phyloP scores from a whole-genome alignment of 2,797 vertebrate genomes.

The Lepus oiostolus region DNA sequence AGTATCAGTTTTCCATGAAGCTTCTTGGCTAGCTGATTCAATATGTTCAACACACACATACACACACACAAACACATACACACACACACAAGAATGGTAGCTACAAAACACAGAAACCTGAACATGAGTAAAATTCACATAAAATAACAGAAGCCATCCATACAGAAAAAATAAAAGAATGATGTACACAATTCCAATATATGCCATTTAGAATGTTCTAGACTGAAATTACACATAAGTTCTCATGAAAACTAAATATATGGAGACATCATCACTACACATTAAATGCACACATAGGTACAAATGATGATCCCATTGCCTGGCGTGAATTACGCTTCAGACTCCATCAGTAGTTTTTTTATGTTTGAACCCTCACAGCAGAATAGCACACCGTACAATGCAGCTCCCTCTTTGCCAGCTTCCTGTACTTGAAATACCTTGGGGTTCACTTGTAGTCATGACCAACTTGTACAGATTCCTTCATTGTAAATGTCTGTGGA shows the following conservation, averaged over 20 bases:
- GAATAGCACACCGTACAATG: accelerated
- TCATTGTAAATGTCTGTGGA: neutral
- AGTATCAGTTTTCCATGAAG: neutral
- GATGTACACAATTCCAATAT: neutral
- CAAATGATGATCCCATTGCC: neutral
- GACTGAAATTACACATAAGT: neutral
- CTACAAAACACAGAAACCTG: neutral
- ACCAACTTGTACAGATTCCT: neutral
- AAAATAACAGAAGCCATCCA: constrained; percentile 4
- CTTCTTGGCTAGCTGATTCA: neutral
- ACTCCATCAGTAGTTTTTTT: neutral
- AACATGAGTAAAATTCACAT: neutral
- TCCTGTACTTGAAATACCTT: neutral
- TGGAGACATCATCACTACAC: neutral
- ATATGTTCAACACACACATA: neutral
- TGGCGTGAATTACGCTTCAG: accelerated
- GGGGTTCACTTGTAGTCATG: neutral
- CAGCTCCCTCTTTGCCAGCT: neutral
- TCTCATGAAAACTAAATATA: neutral
- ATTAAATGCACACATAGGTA: neutral
- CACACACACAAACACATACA: neutral
- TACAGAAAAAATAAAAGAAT: neutral
- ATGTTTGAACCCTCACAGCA: too few species aligned
- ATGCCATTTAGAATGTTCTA: neutral
- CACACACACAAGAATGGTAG: neutral